Evolutionary conservation across 2,797 vertebrate genomes (phyloP), one percentile per base, ranked within the genome.

Genomic region (Fratercula arctica): DNA sequence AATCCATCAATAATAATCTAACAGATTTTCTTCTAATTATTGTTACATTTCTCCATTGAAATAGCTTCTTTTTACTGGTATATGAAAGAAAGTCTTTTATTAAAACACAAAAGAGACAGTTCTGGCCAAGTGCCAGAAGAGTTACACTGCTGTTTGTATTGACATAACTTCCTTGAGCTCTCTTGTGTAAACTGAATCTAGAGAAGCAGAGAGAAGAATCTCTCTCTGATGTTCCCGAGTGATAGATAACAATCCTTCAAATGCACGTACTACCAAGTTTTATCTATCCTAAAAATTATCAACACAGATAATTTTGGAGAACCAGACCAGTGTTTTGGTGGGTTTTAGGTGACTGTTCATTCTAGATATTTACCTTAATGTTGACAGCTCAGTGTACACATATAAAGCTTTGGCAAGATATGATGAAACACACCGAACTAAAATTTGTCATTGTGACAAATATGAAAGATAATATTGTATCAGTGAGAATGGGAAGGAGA

Each of bases 21-120:
- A 68, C 9, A 83, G n/a, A 57, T 87, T 82, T 94, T 94, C 37
- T 87, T 72, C 37, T 86, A 81, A 76, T 90, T 86, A 82, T 35
- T 85, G 10, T 64, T 92, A 48, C 37, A 78, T 67, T 90, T 90
- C 29, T 87, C 31, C 63, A 87, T 16, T 54, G 45, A 43, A 28
- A 91, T 11, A 0, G 3, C n/a, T 85, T 72, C 12, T 76, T 91
- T 79, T 66, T 89, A 66, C 37, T 50, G 11, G 4, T n/a, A 73
- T 35, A 46, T 33, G 50, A 60, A 92, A 60, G 6, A 37, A 77
- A 66, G 29, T 24, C n/a, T 82, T 82, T 63, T 45, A 80, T 79
- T 63, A 81, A 92, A 85, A 82, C 19, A 68, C 9, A 67, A 57
- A 66, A 75, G 14, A 85, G 45, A 73, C 3, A 9, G 45, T 81